Evolutionary conservation across 2,113 vertebrate genomes (phyloP).

Genomic region (Noctilio leporinus): DNA sequence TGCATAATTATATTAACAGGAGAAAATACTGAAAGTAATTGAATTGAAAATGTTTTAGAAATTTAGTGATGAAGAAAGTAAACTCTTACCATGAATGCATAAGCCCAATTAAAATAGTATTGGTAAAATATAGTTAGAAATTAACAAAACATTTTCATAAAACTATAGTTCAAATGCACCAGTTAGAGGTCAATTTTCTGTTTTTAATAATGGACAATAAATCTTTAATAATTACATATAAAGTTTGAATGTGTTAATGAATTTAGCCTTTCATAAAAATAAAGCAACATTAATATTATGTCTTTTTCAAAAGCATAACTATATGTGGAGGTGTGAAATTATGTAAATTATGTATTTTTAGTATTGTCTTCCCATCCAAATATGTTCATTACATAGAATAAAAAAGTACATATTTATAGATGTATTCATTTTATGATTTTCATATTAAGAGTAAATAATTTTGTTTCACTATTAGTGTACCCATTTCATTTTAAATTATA

Average conservation of each 20-base stretch:
- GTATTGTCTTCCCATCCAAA: not conserved
- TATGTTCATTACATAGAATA: not conserved
- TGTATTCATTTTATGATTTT: not conserved
- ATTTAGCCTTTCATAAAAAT: not conserved
- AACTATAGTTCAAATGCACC: not conserved
- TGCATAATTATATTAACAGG: not conserved
- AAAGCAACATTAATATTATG: not conserved
- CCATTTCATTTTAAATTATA: not conserved
- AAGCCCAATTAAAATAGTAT: not conserved
- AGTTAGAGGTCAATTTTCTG: not conserved
- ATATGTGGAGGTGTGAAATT: fast-evolving
- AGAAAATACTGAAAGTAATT: not conserved
- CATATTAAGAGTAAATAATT: not conserved
- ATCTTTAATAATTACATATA: not conserved
- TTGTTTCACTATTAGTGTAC: not conserved
- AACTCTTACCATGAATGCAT: not conserved
- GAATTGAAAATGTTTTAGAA: not conserved
- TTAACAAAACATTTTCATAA: not conserved
- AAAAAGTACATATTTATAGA: not conserved
- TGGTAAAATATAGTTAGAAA: not conserved
- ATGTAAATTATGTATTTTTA: not conserved
- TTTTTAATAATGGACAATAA: not conserved
- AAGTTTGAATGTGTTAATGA: not conserved
- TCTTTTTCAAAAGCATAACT: not conserved
- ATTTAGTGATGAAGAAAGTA: not conserved